Conservation (phyloP, 1,140 invertebrate genomes). For the Pachypeltis micranthus region DNA sequence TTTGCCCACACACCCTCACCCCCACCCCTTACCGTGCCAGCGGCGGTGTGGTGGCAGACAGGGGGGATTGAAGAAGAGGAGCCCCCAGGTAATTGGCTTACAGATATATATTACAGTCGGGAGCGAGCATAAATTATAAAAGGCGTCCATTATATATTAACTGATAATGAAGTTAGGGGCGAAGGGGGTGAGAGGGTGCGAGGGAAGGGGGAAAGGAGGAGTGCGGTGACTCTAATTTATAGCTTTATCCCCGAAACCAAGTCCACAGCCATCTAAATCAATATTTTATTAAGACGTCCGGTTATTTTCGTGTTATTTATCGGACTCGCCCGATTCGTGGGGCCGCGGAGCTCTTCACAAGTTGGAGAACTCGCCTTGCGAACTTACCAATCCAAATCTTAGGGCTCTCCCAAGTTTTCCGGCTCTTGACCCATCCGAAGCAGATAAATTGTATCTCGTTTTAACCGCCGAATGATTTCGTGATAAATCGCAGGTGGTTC, state of each 20-base stretch:
- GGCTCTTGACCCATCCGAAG: background rate
- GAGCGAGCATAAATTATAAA: conserved; percentile 16
- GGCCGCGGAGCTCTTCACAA: background rate
- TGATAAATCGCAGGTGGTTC: conserved; percentile 1
- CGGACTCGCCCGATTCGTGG: background rate
- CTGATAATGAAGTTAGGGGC: conserved; percentile 14
- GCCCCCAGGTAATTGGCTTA: conserved; percentile 13
- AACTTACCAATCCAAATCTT: background rate
- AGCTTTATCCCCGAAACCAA: conserved; percentile 12
- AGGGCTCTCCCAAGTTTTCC: background rate
- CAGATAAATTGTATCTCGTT: background rate
- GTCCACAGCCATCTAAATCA: conserved; percentile 16
- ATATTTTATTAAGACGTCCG: conserved; percentile 17
- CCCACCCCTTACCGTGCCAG: too few relatives aligned
- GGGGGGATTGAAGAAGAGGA: background rate
- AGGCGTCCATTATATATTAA: conserved; percentile 14
- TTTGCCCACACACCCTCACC: background rate
- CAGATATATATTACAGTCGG: conserved; percentile 16
- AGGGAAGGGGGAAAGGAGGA: too few relatives aligned
- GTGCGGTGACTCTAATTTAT: too few relatives aligned
- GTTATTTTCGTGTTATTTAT: conserved; percentile 14
- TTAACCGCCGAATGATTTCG: background rate
- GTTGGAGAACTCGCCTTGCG: background rate
- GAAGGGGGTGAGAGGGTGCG: too few relatives aligned
- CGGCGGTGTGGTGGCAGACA: too few relatives aligned